Base-by-base conservation (phyloP, 2,888 invertebrate species). In the Lydus trimaculatus region DNA sequence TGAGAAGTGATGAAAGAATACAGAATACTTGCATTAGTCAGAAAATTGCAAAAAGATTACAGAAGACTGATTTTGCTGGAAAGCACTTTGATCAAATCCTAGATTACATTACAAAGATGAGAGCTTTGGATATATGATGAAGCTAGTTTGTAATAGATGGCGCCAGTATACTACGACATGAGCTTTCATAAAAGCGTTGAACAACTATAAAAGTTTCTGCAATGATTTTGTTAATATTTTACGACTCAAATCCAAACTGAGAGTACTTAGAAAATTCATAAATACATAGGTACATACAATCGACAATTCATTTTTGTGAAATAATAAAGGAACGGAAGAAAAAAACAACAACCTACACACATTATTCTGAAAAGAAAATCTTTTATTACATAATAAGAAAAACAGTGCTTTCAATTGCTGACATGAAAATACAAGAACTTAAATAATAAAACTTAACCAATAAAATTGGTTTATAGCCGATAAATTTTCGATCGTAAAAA, bases 1-100 rank as follows among this genome's bases (percentile, higher is more conserved):
- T n/a, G n/a, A n/a, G n/a, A n/a, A n/a, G n/a, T n/a, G n/a, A n/a
- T n/a, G n/a, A n/a, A n/a, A n/a, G n/a, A n/a, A n/a, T n/a, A n/a
- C n/a, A n/a, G n/a, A n/a, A n/a, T n/a, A n/a, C n/a, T n/a, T n/a
- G n/a, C n/a, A n/a, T 33, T 3, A 11, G 3, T 11, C 33, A 33
- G 33, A 11, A 9, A 33, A 33, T 4, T 31, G 0, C 36, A 36
- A 0, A 36, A 36, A 4, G 3, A 43, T 84, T 87, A 1, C 90
- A 91, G 74, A 91, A 90, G 79, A 89, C 89, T 11, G 88, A 87
- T n/a, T 84, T 90, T 11, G 87, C 86, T 1, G 80, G 80, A 39
- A 81, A 84, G 7, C 91, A 91, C 79, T 84, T 91, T 43, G 88
- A 76, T 90, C 88, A n/a, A 76, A 86, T 91, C 69, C 79, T 91